phyloP scores from a whole-genome alignment of 2,113 vertebrate genomes.

The Petrocephalus zakoni region DNA sequence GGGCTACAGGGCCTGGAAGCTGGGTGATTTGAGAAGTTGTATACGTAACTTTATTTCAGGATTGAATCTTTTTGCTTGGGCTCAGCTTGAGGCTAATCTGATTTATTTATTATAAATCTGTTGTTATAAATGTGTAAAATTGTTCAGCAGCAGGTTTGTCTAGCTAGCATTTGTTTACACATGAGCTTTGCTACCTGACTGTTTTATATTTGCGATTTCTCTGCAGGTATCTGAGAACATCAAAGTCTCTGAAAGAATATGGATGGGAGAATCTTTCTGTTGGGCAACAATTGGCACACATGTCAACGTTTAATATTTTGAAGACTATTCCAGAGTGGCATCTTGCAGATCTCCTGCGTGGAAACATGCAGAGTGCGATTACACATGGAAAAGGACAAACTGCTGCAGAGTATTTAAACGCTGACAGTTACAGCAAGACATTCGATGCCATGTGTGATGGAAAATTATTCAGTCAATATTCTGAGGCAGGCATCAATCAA shows the following conservation, averaged over 20 bases:
- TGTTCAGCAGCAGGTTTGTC: not conserved
- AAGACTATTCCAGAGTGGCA: not conserved
- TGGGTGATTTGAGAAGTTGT: not conserved
- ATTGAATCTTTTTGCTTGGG: not conserved
- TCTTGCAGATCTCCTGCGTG: not conserved
- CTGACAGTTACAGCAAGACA: not conserved
- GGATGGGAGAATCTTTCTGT: not conserved
- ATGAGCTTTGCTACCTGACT: not conserved
- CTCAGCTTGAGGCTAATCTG: not conserved
- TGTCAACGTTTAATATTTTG: not conserved
- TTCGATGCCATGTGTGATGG: not conserved
- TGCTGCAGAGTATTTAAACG: not conserved
- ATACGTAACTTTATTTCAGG: not conserved
- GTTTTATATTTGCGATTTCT: not conserved
- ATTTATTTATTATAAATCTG: not conserved
- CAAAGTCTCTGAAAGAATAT: not conserved
- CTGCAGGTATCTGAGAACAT: not conserved
- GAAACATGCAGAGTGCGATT: not conserved
- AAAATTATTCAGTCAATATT: slow-evolving; percentile 12
- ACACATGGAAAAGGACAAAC: not conserved
- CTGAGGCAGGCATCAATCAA: slow-evolving; percentile 1
- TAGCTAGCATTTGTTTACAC: not conserved
- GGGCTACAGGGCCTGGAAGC: not conserved
- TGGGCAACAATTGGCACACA: not conserved
- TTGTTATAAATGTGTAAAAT: not conserved